Evolutionary conservation across 37 sponge, comb jelly and placozoan species (phyloP), one percentile per base, ranked within the genome.

Genomic region (Geodia barretti): DNA sequence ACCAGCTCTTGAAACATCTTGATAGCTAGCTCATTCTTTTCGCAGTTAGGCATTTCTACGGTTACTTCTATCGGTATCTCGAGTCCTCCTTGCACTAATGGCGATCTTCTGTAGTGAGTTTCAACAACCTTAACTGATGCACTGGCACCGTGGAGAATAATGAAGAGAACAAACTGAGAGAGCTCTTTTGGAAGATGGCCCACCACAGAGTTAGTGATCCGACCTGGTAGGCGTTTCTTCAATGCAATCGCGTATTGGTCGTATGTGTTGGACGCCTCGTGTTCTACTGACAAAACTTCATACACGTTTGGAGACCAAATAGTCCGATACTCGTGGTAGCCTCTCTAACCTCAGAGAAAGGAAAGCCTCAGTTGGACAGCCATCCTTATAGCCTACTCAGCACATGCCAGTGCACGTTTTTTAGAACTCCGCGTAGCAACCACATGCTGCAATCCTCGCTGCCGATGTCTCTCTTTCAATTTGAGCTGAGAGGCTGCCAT

Each of bases 171-270:
- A 20, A 85, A 25, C 67, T 79, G 58, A 23, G 80, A 79, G 1
- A 86, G 64, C 31, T 86, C 75, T 62, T 41, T 60, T 0, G 87
- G 87, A 54, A 86, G 73, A 41, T 86, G 87, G 30, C 87, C 87
- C 38, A 86, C 75, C 4, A 64, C 35, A 41, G 61, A 47, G 25
- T 61, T 69, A 2, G 31, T 30, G 9, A 41, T 1, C 7, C 1
- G 1, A 9, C 88, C 78, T 64, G 87, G 87, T 24, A 86, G 69
- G 17, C 19, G 25, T 43, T 80, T 80, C 23, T 36, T 66, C 1
- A 77, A 77, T 24, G 82, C 88, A 41, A 87, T 87, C 33, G 82
- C 88, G 62, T 87, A 87, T 43, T 72, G 77, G 38, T 86, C 80
- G 38, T 79, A 39, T 1, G 42, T 34, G 70, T 87, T 87, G 54